Conservation (phyloP, 2,113 vertebrate species). For the Myrmecobius fasciatus region DNA sequence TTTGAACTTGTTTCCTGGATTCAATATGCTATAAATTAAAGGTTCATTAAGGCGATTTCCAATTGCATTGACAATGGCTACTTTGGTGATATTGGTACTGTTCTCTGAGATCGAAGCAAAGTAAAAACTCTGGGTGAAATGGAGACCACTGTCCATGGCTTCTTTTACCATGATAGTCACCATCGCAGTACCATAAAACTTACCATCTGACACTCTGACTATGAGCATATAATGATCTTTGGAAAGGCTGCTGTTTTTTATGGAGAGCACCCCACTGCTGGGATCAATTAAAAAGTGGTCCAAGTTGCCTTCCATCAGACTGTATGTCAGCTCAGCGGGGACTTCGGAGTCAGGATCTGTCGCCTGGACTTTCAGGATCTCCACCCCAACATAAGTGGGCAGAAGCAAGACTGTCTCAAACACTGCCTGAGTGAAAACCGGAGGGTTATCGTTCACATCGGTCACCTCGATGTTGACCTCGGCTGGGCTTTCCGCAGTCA, state of each 20-base stretch:
- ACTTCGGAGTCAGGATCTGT: constrained; percentile 93
- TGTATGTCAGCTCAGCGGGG: constrained; percentile 90
- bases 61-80: constrained; percentile 94
- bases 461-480: constrained; percentile 94
- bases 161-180: constrained; percentile 92
- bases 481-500: constrained; percentile 93
- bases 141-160: constrained; percentile 95
- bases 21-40: constrained; percentile 93
- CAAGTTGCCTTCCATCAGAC: constrained; percentile 90
- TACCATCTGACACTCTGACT: constrained; percentile 94
- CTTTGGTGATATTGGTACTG: constrained; percentile 91
- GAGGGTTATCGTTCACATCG: constrained; percentile 97
- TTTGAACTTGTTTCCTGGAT: constrained; percentile 93
- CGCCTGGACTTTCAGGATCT: constrained; percentile 92
- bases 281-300: constrained; percentile 92
- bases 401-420: constrained; percentile 94
- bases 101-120: constrained; percentile 95
- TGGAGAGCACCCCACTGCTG: constrained; percentile 89
- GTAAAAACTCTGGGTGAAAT: constrained; percentile 92
- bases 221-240: constrained; percentile 93
- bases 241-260: constrained; percentile 93
- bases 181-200: constrained; percentile 92
- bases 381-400: constrained; percentile 94
- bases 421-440: constrained; percentile 90
- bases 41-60: constrained; percentile 96